phyloP scores from a whole-genome alignment of 1,140 invertebrate genomes.

The Venustaconcha ellipsiformis region DNA sequence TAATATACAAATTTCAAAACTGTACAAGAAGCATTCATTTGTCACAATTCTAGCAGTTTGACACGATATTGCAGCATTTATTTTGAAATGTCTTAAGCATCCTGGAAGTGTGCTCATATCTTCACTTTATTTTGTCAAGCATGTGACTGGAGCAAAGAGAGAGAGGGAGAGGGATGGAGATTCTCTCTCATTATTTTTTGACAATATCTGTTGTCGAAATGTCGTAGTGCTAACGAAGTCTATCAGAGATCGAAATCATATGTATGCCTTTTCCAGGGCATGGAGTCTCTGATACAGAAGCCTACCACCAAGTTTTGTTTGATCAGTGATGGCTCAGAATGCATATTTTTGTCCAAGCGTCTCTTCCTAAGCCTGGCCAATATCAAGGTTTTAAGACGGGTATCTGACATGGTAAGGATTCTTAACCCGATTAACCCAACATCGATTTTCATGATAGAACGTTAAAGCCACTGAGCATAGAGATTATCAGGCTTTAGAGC shows the following conservation, averaged over 20 bases:
- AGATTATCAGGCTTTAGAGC: not conserved
- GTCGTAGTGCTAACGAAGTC: not conserved
- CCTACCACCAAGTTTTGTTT: slow-evolving; percentile 43
- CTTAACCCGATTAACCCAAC: no score
- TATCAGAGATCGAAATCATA: not conserved
- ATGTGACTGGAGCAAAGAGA: not conserved
- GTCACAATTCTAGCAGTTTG: no score
- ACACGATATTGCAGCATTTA: no score
- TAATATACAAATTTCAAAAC: no score
- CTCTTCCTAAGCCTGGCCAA: slow-evolving; percentile 56
- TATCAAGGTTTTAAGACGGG: slow-evolving; percentile 47
- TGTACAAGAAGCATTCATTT: no score
- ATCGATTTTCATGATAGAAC: not conserved
- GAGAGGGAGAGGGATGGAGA: not conserved
- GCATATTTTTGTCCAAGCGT: slow-evolving; percentile 58
- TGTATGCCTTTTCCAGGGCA: slow-evolving; percentile 35
- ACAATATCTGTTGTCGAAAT: not conserved
- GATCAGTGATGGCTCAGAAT: slow-evolving; percentile 60
- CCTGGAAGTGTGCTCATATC: no score
- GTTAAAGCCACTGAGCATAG: not conserved
- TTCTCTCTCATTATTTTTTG: not conserved
- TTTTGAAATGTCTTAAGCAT: no score
- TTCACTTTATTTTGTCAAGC: no score
- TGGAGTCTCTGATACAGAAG: slow-evolving; percentile 47
- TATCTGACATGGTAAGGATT: slow-evolving; percentile 53